phyloP scores from a whole-genome alignment of 1,140 invertebrate species.

The Panulirus ornatus region DNA sequence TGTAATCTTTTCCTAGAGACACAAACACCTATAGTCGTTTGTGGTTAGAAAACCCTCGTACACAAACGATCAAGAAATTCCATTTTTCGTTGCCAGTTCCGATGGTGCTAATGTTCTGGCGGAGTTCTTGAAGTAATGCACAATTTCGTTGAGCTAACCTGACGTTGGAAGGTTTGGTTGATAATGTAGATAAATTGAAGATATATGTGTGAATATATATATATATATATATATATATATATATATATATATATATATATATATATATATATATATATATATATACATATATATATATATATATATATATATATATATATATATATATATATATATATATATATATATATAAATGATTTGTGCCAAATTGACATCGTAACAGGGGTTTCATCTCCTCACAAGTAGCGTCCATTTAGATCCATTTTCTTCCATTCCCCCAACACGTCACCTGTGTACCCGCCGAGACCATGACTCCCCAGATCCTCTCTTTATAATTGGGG shows the following conservation, averaged over 20 bases:
- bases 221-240: conserved; percentile 51
- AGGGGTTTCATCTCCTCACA: neutral
- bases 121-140: too few species aligned
- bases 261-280: conserved; percentile 44
- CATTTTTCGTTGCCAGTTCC: too few species aligned
- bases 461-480: conserved; percentile 43
- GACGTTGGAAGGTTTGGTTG: neutral
- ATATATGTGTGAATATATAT: conserved; percentile 24
- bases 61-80: too few species aligned
- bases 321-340: conserved; percentile 23
- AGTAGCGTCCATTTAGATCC: too few species aligned
- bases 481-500: conserved; percentile 65
- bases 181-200: neutral
- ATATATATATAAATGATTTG: neutral
- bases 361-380: neutral
- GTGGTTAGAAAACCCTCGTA: too few species aligned
- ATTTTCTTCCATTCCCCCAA: too few species aligned
- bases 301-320: conserved; percentile 15
- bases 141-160: too few species aligned
- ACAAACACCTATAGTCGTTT: too few species aligned
- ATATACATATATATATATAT: conserved; percentile 4
- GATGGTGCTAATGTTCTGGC: too few species aligned
- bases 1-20: too few species aligned
- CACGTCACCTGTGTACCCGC: neutral
- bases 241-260: conserved; percentile 50